Evolutionary conservation across 2,888 invertebrate genomes (phyloP).

Genomic region (Callosobruchus maculatus): DNA sequence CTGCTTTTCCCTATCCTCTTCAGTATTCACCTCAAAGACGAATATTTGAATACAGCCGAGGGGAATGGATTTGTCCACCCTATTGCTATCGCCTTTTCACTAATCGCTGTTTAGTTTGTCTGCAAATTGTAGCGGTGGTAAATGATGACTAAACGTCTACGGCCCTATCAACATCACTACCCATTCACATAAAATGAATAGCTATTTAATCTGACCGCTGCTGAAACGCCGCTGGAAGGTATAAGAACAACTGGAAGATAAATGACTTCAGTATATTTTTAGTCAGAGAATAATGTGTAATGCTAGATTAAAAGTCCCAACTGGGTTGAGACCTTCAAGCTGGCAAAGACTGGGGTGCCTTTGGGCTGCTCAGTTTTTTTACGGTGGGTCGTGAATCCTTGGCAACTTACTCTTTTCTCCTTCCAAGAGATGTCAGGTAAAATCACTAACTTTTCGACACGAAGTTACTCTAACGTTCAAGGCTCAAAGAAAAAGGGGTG

Average conservation of each 20-base stretch:
- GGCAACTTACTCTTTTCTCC: too few relatives aligned
- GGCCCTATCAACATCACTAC: background rate
- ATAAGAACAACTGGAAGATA: background rate
- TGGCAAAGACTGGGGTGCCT: too few relatives aligned
- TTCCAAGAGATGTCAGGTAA: too few relatives aligned
- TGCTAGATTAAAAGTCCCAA: too few relatives aligned
- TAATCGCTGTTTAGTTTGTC: background rate
- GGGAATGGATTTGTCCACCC: background rate
- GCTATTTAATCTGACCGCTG: background rate
- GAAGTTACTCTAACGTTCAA: too few relatives aligned
- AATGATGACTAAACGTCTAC: background rate
- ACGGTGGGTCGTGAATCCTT: too few relatives aligned
- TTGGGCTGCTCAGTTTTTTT: too few relatives aligned
- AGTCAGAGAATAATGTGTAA: too few relatives aligned
- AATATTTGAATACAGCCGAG: background rate
- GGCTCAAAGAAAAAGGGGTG: too few relatives aligned
- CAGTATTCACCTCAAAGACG: background rate
- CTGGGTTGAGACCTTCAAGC: too few relatives aligned
- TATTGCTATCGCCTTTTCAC: background rate
- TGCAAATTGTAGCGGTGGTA: background rate
- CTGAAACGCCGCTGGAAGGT: background rate
- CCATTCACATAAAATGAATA: background rate
- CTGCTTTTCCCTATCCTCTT: background rate
- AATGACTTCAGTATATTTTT: background rate
- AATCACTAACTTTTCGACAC: too few relatives aligned